Conservation (phyloP, 1,140 invertebrate species). For the Onthophagus taurus region DNA sequence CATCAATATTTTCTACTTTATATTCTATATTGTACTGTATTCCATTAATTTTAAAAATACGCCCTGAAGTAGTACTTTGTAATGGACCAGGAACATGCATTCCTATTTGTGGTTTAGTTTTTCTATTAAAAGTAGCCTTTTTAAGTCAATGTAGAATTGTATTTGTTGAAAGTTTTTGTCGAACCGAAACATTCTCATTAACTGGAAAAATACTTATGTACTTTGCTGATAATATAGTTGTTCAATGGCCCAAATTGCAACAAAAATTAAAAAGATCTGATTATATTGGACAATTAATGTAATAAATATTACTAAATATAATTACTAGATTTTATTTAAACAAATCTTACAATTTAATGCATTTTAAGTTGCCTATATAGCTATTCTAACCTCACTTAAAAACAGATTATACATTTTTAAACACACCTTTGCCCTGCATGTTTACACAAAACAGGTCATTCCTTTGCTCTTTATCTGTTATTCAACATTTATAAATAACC, state of each 20-base stretch:
- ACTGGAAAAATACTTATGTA: conserved; percentile 79
- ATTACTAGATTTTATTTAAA: too few species aligned
- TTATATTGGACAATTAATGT: conserved; percentile 36
- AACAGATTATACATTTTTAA: too few species aligned
- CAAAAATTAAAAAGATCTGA: conserved; percentile 30
- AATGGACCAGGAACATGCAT: conserved; percentile 96
- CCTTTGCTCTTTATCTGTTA: too few species aligned
- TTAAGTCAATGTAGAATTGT: conserved; percentile 65
- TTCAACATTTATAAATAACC: too few species aligned
- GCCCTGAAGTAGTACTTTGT: conserved; percentile 72
- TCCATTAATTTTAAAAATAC: conserved; percentile 57
- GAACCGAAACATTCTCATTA: conserved; percentile 80
- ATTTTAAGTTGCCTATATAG: too few species aligned
- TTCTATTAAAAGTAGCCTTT: conserved; percentile 40
- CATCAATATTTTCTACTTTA: conserved; percentile 69
- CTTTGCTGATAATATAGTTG: conserved; percentile 75
- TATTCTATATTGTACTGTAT: conserved; percentile 57
- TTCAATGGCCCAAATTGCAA: conserved; percentile 70
- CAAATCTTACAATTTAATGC: too few species aligned
- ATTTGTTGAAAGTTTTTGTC: conserved; percentile 91
- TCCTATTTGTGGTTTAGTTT: conserved; percentile 39
- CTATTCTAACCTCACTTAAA: too few species aligned
- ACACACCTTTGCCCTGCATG: too few species aligned
- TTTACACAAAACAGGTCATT: too few species aligned
- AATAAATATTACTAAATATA: conserved; percentile 18